Percentiles rank a stretch among this genome's conserved stretches.
These are phyloP conservation scores for Euspilapteryx auroguttella DNA, from an alignment of 2,888 invertebrate genomes.

Conservation along the genomic window DNA sequence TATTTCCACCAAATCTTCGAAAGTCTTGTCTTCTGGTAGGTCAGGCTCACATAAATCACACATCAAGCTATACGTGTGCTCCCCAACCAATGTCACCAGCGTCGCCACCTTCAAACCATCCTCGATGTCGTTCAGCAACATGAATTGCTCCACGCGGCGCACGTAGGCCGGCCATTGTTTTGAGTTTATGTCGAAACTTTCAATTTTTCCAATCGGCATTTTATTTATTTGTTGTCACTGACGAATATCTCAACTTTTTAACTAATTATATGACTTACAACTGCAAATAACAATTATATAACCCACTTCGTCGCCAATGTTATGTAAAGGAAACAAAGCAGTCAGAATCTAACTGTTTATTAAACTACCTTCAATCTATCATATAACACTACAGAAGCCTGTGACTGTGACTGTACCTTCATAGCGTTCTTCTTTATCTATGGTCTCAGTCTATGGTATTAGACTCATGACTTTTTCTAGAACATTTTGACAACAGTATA, in stretches of 20 bases:
- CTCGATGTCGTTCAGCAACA: constrained; percentile 4
- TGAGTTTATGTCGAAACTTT: not conserved
- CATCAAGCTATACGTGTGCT: constrained; percentile 9
- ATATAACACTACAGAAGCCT: too few relatives aligned
- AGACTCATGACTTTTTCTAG: too few relatives aligned
- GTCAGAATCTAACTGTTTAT: too few relatives aligned
- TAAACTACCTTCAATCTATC: too few relatives aligned
- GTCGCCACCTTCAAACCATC: constrained; percentile 2
- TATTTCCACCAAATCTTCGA: constrained; percentile 9
- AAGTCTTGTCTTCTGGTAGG: constrained; percentile 10
- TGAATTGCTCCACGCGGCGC: constrained; percentile 2
- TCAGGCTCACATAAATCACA: constrained; percentile 13
- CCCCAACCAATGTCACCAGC: constrained; percentile 3
- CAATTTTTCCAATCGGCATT: not conserved
- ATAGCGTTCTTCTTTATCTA: too few relatives aligned
- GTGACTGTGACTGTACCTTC: too few relatives aligned
- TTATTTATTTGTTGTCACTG: not conserved
- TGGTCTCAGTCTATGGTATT: too few relatives aligned
- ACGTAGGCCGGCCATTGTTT: constrained; percentile 1
- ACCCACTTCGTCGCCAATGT: not conserved
- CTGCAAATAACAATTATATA: too few relatives aligned
- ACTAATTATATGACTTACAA: too few relatives aligned
- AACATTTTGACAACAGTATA: too few relatives aligned
- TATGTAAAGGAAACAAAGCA: too few relatives aligned
- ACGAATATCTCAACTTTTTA: too few relatives aligned